Conservation (phyloP, 2,888 invertebrate species). For the Drosophila lutescens region DNA sequence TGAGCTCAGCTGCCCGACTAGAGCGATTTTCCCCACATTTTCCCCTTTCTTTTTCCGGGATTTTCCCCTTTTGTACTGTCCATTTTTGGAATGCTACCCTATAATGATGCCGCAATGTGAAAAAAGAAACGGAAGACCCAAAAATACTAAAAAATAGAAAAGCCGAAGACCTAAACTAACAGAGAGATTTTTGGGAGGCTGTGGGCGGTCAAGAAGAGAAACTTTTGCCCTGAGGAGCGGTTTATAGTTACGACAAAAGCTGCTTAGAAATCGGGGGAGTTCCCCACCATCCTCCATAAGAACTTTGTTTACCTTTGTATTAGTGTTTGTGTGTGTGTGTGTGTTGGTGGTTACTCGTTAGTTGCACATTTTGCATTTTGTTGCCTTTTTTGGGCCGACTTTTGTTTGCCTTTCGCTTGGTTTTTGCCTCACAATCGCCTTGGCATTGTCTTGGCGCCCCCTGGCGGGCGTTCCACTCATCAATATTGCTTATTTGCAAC, state of each 20-base stretch:
- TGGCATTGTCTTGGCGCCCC: conserved; percentile 37
- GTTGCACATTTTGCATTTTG: conserved; percentile 61
- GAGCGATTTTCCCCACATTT: conserved; percentile 6
- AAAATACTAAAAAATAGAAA: conserved; percentile 16
- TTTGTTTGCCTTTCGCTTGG: conserved; percentile 41
- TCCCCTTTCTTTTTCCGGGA: conserved; percentile 4
- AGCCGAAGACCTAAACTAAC: conserved; percentile 24
- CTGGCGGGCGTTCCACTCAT: conserved; percentile 57
- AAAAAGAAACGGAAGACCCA: conserved; percentile 32
- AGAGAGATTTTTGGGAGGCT: conserved; percentile 11
- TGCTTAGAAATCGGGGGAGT: conserved; percentile 28
- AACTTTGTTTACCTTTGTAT: conserved; percentile 42
- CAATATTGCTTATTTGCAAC: conserved; percentile 79
- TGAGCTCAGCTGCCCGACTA: conserved; percentile 32
- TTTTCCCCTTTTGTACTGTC: conserved; percentile 16
- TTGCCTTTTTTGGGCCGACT: conserved; percentile 37
- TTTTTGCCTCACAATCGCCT: conserved; percentile 16
- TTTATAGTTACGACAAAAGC: conserved; percentile 55
- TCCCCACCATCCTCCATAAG: not conserved
- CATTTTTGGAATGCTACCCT: conserved; percentile 37
- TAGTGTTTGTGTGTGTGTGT: conserved; percentile 12
- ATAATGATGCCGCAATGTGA: conserved; percentile 25
- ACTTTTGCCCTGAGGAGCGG: conserved; percentile 20
- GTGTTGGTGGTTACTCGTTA: conserved; percentile 58
- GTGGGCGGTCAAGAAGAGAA: conserved; percentile 7